Evolutionary conservation across 2,113 vertebrate genomes (phyloP).

Genomic region (Myotis yumanensis): DNA sequence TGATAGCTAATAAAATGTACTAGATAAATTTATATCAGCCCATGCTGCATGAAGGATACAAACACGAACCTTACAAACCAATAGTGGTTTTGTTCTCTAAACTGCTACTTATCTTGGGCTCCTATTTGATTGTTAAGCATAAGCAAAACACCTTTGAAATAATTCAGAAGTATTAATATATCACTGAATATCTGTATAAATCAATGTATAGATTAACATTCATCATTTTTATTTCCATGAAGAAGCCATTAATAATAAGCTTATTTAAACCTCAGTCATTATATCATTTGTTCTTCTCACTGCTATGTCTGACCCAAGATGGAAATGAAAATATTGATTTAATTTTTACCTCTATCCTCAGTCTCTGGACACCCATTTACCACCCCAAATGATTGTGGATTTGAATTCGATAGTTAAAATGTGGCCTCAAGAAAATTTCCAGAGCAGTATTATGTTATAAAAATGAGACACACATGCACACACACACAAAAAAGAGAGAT

Average conservation of each 20-base stretch:
- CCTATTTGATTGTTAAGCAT: slow-evolving; percentile 9
- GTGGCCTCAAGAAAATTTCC: neutral
- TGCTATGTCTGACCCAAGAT: neutral
- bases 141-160: slow-evolving; percentile 32
- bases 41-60: neutral
- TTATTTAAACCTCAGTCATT: neutral
- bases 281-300: neutral
- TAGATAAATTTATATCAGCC: neutral
- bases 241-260: neutral
- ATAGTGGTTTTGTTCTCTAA: slow-evolving; percentile 7
- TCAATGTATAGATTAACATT: slow-evolving; percentile 1
- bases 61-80: slow-evolving; percentile 1
- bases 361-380: neutral
- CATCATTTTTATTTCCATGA: neutral
- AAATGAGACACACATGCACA: neutral
- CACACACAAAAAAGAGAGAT: neutral
- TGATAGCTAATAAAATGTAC: neutral
- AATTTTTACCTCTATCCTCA: neutral
- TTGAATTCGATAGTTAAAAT: slow-evolving; percentile 35
- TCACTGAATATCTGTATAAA: neutral
- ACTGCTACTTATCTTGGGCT: neutral
- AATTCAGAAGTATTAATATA: slow-evolving; percentile 8
- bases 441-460: neutral
- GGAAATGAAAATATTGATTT: slow-evolving; percentile 39
- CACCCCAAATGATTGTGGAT: neutral